Percentiles rank a stretch among this genome's conserved stretches.
These are phyloP conservation scores for Rhagologus leucostigma DNA, from an alignment of 2,113 vertebrate species.

Conservation along the genomic window DNA sequence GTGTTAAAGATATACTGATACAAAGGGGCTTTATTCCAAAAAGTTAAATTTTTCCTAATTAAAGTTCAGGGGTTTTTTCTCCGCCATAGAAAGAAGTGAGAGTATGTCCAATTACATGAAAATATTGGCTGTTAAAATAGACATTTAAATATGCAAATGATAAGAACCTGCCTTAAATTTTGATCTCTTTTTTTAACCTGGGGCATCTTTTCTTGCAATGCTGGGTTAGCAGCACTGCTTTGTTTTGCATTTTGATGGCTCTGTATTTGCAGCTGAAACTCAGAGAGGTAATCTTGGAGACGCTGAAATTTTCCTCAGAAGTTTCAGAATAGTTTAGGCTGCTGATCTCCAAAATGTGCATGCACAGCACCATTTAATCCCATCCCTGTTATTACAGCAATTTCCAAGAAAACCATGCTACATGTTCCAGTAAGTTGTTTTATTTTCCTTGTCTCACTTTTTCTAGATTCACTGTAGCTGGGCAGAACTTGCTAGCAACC, in stretches of 20 bases:
- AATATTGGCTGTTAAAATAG: neutral
- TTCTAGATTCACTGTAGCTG: neutral
- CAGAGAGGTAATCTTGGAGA: neutral
- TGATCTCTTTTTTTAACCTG: neutral
- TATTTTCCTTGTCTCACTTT: neutral
- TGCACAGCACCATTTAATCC: neutral
- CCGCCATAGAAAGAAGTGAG: neutral
- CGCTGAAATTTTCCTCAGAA: neutral
- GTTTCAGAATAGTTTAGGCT: neutral
- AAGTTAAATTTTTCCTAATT: neutral
- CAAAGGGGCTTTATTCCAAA: fast-evolving
- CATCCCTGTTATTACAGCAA: neutral
- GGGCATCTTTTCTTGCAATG: neutral
- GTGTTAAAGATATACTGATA: neutral
- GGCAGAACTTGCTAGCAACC: neutral
- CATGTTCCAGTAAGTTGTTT: neutral
- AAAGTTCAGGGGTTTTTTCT: neutral
- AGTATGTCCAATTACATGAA: neutral
- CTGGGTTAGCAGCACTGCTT: neutral
- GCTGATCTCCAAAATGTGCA: neutral
- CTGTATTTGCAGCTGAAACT: neutral
- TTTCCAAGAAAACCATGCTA: neutral
- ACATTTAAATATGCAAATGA: neutral
- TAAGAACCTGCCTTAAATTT: neutral
- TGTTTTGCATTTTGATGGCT: neutral